Conservation (phyloP, 2,797 vertebrate species). For the Podarcis lilfordi region DNA sequence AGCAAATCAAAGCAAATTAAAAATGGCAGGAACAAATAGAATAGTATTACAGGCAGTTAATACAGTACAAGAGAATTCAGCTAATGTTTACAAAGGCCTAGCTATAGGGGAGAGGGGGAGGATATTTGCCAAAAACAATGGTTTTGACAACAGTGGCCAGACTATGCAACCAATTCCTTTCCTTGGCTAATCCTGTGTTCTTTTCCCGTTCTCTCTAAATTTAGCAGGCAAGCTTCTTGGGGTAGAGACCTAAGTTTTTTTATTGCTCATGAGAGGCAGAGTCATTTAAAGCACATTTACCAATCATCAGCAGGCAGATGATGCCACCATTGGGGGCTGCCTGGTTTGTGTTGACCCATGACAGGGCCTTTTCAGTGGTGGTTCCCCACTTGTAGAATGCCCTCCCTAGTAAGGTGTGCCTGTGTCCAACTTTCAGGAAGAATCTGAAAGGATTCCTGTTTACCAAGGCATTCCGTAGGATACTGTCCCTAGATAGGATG, state of each 20-base stretch:
- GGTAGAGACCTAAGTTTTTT: neutral
- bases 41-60: neutral
- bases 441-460: no score
- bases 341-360: no score
- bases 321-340: no score
- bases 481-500: no score
- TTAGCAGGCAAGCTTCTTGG: neutral
- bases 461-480: no score
- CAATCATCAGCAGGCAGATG: no score
- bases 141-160: neutral
- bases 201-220: neutral
- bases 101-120: neutral
- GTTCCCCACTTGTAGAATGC: no score
- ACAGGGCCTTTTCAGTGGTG: no score
- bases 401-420: no score
- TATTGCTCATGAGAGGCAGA: no score
- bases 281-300: no score
- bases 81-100: neutral
- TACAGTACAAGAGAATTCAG: neutral
- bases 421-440: no score
- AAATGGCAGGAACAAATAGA: neutral
- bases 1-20: neutral
- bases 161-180: neutral
- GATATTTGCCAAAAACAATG: neutral
- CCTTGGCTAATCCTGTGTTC: neutral